phyloP scores from a whole-genome alignment of 2,113 vertebrate genomes.

The Columbina picui region DNA sequence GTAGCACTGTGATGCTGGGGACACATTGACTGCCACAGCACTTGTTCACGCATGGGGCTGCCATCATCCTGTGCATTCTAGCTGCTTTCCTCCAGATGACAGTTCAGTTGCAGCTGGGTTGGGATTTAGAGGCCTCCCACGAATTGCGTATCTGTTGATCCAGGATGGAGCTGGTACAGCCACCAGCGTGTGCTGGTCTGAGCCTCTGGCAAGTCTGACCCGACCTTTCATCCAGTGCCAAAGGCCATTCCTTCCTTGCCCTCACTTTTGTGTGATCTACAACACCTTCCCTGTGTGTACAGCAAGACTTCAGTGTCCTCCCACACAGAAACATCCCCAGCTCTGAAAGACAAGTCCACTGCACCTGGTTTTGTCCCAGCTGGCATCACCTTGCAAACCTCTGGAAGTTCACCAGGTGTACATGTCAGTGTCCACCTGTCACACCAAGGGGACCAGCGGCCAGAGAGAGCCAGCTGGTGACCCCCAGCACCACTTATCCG shows the following conservation, averaged over 20 bases:
- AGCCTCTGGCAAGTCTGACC: neutral
- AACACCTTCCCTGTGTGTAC: neutral
- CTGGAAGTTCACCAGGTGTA: neutral
- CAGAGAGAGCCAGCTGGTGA: neutral
- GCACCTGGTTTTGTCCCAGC: neutral
- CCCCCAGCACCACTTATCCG: neutral
- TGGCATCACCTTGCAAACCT: neutral
- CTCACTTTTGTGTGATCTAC: neutral
- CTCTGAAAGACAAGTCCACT: neutral
- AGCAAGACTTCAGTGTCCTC: neutral
- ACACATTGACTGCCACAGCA: rapidly evolving
- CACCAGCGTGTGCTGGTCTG: neutral
- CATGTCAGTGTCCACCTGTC: neutral
- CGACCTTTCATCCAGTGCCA: neutral
- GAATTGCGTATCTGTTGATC: rapidly evolving
- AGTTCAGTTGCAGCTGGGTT: neutral
- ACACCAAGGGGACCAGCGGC: neutral
- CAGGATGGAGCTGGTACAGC: neutral
- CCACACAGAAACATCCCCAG: neutral
- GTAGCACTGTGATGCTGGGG: neutral
- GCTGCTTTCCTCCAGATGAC: neutral
- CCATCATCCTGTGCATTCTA: rapidly evolving
- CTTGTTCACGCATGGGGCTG: rapidly evolving
- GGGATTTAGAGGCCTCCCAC: neutral
- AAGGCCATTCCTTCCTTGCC: neutral